Base-by-base conservation (phyloP, 2,113 vertebrate genomes). In the Sylvietta virens region DNA sequence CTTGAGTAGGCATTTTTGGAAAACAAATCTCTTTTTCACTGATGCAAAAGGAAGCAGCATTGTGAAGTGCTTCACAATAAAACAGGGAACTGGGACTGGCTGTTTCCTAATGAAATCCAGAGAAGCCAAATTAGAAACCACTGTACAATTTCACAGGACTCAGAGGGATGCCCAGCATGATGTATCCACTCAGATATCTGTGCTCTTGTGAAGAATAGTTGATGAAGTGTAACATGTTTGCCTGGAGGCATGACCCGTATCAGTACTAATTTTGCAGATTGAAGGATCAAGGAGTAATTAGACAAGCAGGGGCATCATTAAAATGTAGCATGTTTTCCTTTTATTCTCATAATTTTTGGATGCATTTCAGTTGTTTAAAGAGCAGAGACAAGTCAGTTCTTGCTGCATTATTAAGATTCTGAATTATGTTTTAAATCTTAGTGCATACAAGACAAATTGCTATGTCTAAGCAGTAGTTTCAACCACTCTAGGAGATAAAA, bases 271-370 rank as follows among this genome's bases (percentile, higher is more conserved):
- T 97, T 97, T 93, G 54, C 73, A 81, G 80, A 74, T 18, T 76
- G 42, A 67, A 54, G 53, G 86, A 94, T 53, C 60, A 92, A 81
- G 56, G 60, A 61, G 30, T 88, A 95, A 93, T 97, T 97, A 95
- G 72, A 81, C 35, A 90, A 94, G 61, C 19, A 74, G 66, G 40
- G 7, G 5, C 48, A 67, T 71, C 39, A 64, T 93, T 97, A 95
- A 66, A 72, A 80, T 37, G 23, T 67, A 74, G 44, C 62, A 44
- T 6, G 4, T 93, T 96, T 90, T 92, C 67, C 58, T 71, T 96
- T 96, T 95, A 20, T 95, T 93, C 73, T 96, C 44, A 88, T 94
- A 94, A 88, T 94, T 95, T 94, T 92, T 54, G 66, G 61, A 72
- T 65, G 23, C 33, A 81, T 82, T 90, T 3, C 8, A 33, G 60